Percentiles rank a stretch among this genome's conserved stretches.
phyloP scores from a whole-genome alignment of 2,113 vertebrate species.

The Illadopsis cleaveri region DNA sequence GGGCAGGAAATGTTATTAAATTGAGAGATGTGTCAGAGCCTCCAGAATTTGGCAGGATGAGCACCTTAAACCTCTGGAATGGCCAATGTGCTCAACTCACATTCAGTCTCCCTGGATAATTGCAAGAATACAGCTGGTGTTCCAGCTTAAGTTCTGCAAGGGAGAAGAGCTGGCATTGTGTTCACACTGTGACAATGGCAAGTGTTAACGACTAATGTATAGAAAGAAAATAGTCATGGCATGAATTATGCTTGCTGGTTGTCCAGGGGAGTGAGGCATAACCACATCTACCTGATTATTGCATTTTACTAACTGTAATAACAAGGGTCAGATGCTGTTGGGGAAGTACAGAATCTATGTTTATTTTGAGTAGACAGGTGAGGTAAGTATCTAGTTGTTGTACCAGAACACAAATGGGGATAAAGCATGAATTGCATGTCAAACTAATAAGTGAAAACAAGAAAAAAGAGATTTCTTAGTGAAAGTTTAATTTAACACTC shows the following conservation, averaged over 20 bases:
- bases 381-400: background rate
- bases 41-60: background rate
- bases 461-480: background rate
- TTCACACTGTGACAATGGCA: background rate
- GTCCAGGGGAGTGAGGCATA: background rate
- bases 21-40: background rate
- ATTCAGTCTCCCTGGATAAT: background rate
- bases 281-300: background rate
- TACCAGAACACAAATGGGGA: background rate
- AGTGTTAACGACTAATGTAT: rapidly evolving
- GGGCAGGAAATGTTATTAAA: constrained; percentile 31
- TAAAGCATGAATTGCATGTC: background rate
- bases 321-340: background rate
- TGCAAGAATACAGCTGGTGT: background rate
- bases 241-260: background rate
- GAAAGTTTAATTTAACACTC: background rate
- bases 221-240: background rate
- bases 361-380: background rate
- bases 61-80: background rate
- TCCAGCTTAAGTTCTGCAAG: background rate
- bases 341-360: background rate
- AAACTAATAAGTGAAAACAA: background rate
- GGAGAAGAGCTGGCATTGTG: background rate
- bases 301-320: background rate
- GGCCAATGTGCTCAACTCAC: background rate